Evolutionary conservation across 2,888 invertebrate species (phyloP).

Genomic region (Lasioglossum figueresi): DNA sequence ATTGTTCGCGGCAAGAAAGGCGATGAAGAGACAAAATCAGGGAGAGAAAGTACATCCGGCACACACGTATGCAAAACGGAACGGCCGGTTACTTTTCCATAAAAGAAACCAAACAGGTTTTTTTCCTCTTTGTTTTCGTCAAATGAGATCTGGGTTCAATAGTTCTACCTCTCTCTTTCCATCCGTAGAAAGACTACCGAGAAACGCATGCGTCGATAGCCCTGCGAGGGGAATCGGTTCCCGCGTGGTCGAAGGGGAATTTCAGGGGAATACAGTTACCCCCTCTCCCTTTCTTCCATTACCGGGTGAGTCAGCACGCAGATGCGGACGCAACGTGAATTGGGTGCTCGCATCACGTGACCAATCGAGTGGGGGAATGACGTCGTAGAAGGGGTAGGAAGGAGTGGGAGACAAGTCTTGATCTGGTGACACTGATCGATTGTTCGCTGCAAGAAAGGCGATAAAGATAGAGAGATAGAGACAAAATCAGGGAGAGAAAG

Average conservation of each 20-base stretch:
- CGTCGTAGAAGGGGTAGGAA: too few relatives aligned
- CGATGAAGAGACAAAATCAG: background rate
- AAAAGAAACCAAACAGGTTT: constrained; percentile 45
- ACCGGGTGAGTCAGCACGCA: too few relatives aligned
- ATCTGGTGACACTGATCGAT: background rate
- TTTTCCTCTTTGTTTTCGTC: constrained; percentile 39
- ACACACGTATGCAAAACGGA: constrained; percentile 18
- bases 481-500: constrained; percentile 10
- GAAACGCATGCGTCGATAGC: constrained; percentile 65
- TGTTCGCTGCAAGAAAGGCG: background rate
- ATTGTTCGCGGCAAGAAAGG: background rate
- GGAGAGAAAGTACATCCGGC: constrained; percentile 17
- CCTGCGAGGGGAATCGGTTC: constrained; percentile 13
- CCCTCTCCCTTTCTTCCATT: too few relatives aligned
- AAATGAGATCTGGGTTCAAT: constrained; percentile 65
- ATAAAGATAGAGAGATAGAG: background rate
- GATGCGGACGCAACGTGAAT: too few relatives aligned
- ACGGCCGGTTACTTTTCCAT: constrained; percentile 39
- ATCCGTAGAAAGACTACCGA: constrained; percentile 51
- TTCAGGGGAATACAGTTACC: too few relatives aligned
- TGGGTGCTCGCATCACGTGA: too few relatives aligned
- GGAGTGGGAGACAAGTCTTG: too few relatives aligned
- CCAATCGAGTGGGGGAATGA: too few relatives aligned
- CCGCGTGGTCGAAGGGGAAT: background rate
- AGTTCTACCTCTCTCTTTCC: constrained; percentile 64